These are phyloP conservation scores for Saccostrea glomerata DNA, from an alignment of 1,140 invertebrate genomes.

Conservation along the genomic window DNA sequence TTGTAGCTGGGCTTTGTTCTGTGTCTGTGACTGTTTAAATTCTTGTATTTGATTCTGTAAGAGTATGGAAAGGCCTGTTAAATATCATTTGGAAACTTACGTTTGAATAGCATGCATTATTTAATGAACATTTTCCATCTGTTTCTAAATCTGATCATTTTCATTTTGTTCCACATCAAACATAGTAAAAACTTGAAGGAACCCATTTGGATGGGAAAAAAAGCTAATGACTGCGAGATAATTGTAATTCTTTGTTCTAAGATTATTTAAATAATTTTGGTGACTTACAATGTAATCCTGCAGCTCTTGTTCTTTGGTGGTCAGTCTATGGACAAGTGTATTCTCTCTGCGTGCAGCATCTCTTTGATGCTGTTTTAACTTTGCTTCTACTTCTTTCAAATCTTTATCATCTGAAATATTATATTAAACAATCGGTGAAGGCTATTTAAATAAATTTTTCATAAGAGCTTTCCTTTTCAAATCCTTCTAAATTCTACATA, in stretches of 20 bases:
- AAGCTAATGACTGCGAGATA: too few species aligned
- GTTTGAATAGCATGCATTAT: too few species aligned
- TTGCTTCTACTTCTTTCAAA: constrained; percentile 86
- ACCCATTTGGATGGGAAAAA: too few species aligned
- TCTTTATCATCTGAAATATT: constrained; percentile 22
- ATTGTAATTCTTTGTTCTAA: too few species aligned
- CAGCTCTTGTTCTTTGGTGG: constrained; percentile 97
- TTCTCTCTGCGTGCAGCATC: constrained; percentile 94
- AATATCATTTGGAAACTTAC: not conserved
- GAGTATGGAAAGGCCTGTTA: not conserved
- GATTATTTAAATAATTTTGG: not conserved
- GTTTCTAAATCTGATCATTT: too few species aligned
- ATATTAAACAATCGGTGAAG: too few species aligned
- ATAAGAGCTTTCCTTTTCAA: too few species aligned
- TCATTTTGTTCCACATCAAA: too few species aligned
- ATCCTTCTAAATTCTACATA: too few species aligned
- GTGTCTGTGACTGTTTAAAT: constrained; percentile 84
- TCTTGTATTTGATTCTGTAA: constrained; percentile 93
- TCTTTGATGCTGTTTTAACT: constrained; percentile 88
- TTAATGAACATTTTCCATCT: too few species aligned
- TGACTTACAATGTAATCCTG: constrained; percentile 94
- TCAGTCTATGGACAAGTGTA: constrained; percentile 92
- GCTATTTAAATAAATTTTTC: too few species aligned
- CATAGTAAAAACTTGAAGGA: too few species aligned
- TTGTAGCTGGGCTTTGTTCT: constrained; percentile 87